Percentiles rank a stretch among this genome's conserved stretches.
Evolutionary conservation across 2,113 vertebrate species (phyloP).

Genomic region (Hyaena hyaena): DNA sequence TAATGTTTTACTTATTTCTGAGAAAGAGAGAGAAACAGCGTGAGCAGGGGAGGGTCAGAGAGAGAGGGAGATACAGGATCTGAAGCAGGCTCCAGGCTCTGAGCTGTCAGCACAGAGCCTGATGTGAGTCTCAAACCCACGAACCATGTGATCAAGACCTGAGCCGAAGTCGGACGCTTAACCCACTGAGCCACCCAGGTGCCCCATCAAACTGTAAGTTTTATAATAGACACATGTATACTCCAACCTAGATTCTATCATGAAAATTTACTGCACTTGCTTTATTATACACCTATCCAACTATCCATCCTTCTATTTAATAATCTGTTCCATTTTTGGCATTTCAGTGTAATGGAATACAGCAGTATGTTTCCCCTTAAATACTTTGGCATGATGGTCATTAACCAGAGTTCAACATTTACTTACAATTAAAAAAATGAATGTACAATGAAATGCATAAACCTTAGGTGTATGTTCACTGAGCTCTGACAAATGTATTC

Average conservation of each 20-base stretch:
- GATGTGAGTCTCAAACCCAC: too few relatives aligned
- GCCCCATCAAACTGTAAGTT: background rate
- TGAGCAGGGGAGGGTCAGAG: too few relatives aligned
- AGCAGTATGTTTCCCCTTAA: background rate
- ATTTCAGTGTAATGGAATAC: background rate
- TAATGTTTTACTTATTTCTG: too few relatives aligned
- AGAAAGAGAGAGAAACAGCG: too few relatives aligned
- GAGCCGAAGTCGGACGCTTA: too few relatives aligned
- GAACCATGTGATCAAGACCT: too few relatives aligned
- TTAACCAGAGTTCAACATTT: background rate
- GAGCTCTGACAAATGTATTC: background rate
- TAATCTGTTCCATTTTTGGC: background rate
- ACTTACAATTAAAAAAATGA: background rate
- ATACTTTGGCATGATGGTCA: background rate
- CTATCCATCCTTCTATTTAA: background rate
- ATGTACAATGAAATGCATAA: background rate
- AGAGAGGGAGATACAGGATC: too few relatives aligned
- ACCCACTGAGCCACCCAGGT: too few relatives aligned
- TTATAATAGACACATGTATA: constrained; percentile 7
- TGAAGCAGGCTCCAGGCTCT: too few relatives aligned
- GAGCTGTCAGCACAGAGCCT: too few relatives aligned
- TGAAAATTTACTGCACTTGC: background rate
- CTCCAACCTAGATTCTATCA: background rate
- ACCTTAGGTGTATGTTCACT: background rate
- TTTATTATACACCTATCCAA: background rate